Base-by-base conservation (phyloP, 2,888 invertebrate species). In the Erebia palarica region DNA sequence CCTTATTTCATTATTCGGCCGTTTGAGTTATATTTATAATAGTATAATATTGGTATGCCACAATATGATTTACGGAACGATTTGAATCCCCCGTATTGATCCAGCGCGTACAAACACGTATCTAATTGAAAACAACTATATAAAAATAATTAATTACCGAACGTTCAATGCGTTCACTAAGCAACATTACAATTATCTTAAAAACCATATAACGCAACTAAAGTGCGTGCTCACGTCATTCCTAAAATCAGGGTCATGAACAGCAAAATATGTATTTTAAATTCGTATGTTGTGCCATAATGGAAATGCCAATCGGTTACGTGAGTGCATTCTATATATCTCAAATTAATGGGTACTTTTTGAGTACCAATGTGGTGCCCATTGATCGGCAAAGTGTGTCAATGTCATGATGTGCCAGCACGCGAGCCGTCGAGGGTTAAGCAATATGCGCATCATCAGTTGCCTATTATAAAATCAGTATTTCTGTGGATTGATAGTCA, bases 331-430 rank as follows among this genome's bases (percentile, higher is more conserved):
- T 68, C 42, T 66, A 60, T 63, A 58, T 66, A 51, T 66, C 42
- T 69, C 53, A 63, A 69, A 70, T 73, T 81, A 79, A 75, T 68
- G 53, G 53, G 68, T 53, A 21, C 21, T 68, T 69, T 59, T 65
- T 14, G 63, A 57, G 59, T 55, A 80, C 77, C 80, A 79, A 74
- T 77, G 78, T 78, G 78, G 78, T 83, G 84, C 82, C 83, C 86
- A 87, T 88, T 88, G 87, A 89, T 86, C 84, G 80, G 75, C 79
- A 92, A 36, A 90, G 87, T 87, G 85, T 91, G 92, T 92, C 92
- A 92, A 91, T 91, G 92, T 88, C 92, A 88, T 86, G 84, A 89
- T 85, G 87, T 87, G 87, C 85, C 85, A 86, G 84, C 88, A 85
- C 86, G 90, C 84, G 82, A 85, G 79, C 81, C 73, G 79, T 77